phyloP scores from a whole-genome alignment of 2,888 invertebrate genomes.

The Orthosia cruda region DNA sequence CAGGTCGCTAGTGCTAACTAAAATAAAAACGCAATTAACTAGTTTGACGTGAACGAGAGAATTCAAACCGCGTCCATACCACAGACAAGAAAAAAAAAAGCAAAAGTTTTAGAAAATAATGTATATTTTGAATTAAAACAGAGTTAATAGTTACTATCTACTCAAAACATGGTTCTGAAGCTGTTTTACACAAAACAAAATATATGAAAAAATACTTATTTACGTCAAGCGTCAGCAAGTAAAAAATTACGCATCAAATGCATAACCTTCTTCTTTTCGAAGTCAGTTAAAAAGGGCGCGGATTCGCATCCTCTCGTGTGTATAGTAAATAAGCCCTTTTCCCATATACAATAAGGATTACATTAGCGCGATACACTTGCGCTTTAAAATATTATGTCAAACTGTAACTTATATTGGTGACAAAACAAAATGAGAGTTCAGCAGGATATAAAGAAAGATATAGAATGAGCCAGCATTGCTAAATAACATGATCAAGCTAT shows the following conservation, averaged over 20 bases:
- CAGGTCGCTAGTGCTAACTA: neutral
- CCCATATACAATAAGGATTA: slow-evolving; percentile 64
- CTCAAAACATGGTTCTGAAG: slow-evolving; percentile 41
- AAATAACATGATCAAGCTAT: neutral
- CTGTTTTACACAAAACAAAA: slow-evolving; percentile 42
- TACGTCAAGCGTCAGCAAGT: slow-evolving; percentile 21
- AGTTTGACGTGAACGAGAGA: slow-evolving; percentile 28
- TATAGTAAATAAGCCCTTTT: slow-evolving; percentile 58
- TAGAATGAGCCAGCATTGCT: slow-evolving; percentile 52
- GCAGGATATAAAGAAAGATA: slow-evolving; percentile 31
- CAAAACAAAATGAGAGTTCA: slow-evolving; percentile 48
- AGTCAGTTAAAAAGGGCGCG: slow-evolving; percentile 32
- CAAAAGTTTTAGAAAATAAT: slow-evolving; percentile 40
- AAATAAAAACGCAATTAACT: slow-evolving; percentile 26
- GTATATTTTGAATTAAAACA: slow-evolving; percentile 60
- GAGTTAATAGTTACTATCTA: slow-evolving; percentile 44
- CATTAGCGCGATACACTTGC: slow-evolving; percentile 59
- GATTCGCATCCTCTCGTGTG: slow-evolving; percentile 54
- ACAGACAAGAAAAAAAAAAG: slow-evolving; percentile 36
- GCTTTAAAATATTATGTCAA: slow-evolving; percentile 56
- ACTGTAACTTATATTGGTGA: slow-evolving; percentile 46
- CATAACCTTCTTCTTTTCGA: slow-evolving; percentile 30
- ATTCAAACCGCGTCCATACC: slow-evolving; percentile 36
- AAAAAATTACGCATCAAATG: slow-evolving; percentile 23
- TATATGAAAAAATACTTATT: slow-evolving; percentile 37